Conservation (phyloP, 2,113 vertebrate species). For the Scomber japonicus region DNA sequence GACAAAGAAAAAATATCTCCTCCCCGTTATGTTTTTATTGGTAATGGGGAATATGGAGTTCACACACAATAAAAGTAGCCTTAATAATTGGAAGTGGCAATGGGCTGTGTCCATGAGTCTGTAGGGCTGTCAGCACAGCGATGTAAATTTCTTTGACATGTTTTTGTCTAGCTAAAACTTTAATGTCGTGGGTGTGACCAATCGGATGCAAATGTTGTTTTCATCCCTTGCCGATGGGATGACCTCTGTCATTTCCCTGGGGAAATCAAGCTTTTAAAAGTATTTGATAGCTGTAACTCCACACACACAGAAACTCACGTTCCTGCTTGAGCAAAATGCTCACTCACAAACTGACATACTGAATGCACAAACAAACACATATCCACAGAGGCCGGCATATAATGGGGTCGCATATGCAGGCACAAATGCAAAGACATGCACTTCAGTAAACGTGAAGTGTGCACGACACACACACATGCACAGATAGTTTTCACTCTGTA, state of each 20-base stretch:
- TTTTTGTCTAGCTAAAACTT: constrained; percentile 99
- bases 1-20: constrained; percentile 84
- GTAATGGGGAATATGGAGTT: constrained; percentile 86
- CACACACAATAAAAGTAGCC: constrained; percentile 90
- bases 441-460: constrained; percentile 7
- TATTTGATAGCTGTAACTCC: constrained; percentile 85
- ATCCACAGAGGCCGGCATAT: constrained; percentile 28
- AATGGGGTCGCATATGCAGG: constrained; percentile 43
- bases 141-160: constrained; percentile 98
- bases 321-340: constrained; percentile 16
- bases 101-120: constrained; percentile 86
- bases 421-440: constrained; percentile 31
- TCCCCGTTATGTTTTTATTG: constrained; percentile 91
- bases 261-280: constrained; percentile 94
- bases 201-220: constrained; percentile 99
- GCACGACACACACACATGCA: not conserved
- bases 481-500: constrained; percentile 34
- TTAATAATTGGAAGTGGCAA: constrained; percentile 90
- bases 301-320: constrained; percentile 38
- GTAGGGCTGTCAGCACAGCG: constrained; percentile 91
- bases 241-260: constrained; percentile 92
- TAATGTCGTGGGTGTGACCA: constrained; percentile 96
- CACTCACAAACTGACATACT: constrained; percentile 36
- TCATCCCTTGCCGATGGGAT: constrained; percentile 95
- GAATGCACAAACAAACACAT: constrained; percentile 48